Evolutionary conservation across 1,140 invertebrate genomes (phyloP).

Genomic region (Heterodera schachtii): DNA sequence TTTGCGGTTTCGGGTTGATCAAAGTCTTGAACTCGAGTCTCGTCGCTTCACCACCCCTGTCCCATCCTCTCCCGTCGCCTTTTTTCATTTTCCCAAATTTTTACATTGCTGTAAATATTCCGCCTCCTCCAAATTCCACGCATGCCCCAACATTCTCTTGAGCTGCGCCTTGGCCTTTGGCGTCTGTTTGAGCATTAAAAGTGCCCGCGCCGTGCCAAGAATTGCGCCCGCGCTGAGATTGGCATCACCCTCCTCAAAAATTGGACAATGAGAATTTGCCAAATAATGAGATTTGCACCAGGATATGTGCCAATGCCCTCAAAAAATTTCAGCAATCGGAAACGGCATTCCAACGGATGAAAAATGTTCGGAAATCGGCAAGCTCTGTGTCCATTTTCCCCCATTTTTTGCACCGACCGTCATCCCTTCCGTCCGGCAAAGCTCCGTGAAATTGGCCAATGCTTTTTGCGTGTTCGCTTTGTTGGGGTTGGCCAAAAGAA

Average conservation of each 20-base stretch:
- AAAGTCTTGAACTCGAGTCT: no score
- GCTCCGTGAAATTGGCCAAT: slow-evolving; percentile 78
- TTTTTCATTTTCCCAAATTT: neutral
- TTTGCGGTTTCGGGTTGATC: no score
- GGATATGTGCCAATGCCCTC: neutral
- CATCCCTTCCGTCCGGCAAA: slow-evolving; percentile 64
- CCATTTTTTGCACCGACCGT: neutral
- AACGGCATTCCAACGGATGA: no score
- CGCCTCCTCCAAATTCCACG: slow-evolving; percentile 90
- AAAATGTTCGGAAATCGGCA: no score
- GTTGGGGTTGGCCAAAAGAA: slow-evolving; percentile 80
- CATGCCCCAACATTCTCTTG: slow-evolving; percentile 82
- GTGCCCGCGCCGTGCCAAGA: slow-evolving; percentile 82
- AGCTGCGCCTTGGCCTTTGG: slow-evolving; percentile 87
- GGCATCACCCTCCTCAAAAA: slow-evolving; percentile 38
- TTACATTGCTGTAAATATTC: slow-evolving; percentile 86
- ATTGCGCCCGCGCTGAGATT: slow-evolving; percentile 79
- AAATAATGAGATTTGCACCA: neutral
- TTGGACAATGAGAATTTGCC: neutral
- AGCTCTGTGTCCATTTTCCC: neutral
- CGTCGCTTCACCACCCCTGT: no score
- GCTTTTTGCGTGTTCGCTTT: slow-evolving; percentile 83
- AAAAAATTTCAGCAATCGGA: no score
- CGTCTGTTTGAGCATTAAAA: slow-evolving; percentile 82
- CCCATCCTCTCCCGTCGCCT: no score